Percentiles rank a stretch among this genome's conserved stretches.
Conservation (phyloP, 2,113 vertebrate genomes). For the Xenus cinereus region DNA sequence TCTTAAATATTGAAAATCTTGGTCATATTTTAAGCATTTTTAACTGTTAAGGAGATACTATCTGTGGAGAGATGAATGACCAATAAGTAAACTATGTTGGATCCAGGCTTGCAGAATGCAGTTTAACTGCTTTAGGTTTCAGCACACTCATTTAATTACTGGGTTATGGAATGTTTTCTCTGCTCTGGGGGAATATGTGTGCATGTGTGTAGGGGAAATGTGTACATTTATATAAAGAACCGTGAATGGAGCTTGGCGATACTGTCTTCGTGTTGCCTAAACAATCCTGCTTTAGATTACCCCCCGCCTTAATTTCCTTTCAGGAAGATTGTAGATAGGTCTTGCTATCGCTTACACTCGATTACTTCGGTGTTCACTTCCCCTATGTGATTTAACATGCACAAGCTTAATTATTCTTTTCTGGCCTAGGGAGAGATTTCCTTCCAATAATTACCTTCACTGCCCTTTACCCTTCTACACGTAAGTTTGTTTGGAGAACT, state of each 20-base stretch:
- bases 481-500: slow-evolving; percentile 73
- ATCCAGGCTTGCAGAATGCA: slow-evolving; percentile 46
- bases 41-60: not conserved
- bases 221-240: slow-evolving; percentile 10
- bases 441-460: slow-evolving; percentile 76
- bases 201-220: not conserved
- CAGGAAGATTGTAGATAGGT: slow-evolving; percentile 28
- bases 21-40: not conserved
- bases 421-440: slow-evolving; percentile 75
- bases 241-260: slow-evolving; percentile 18
- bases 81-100: not conserved
- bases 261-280: slow-evolving; percentile 55
- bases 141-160: slow-evolving; percentile 63
- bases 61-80: not conserved
- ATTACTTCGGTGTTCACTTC: slow-evolving; percentile 61
- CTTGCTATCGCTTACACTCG: slow-evolving; percentile 55
- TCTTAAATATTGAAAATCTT: not conserved
- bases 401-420: slow-evolving; percentile 71
- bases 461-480: slow-evolving; percentile 75
- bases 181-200: not conserved
- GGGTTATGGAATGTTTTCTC: slow-evolving; percentile 51
- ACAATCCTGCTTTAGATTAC: slow-evolving; percentile 39
- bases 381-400: slow-evolving; percentile 67
- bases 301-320: slow-evolving; percentile 59
- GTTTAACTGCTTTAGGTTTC: slow-evolving; percentile 65